Percentiles rank a stretch among this genome's conserved stretches.
Conservation (phyloP, 2,888 invertebrate genomes). For the Eilema depressum region DNA sequence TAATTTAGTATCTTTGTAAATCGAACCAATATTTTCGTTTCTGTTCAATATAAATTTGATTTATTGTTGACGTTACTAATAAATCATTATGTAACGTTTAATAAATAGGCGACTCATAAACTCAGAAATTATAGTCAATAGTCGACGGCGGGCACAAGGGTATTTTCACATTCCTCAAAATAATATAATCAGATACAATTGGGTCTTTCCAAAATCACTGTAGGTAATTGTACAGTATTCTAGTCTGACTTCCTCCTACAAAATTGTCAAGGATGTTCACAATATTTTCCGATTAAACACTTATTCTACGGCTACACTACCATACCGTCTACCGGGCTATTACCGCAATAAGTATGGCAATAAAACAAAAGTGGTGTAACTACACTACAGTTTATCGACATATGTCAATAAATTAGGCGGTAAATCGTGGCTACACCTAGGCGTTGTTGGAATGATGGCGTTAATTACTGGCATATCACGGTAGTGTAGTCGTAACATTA, state of each 20-base stretch:
- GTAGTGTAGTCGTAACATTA: too few species aligned
- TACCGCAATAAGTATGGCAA: too few species aligned
- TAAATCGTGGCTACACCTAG: too few species aligned
- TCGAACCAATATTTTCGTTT: conserved; percentile 6
- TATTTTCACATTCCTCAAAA: background rate
- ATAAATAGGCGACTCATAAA: background rate
- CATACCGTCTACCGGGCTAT: too few species aligned
- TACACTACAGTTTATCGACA: too few species aligned
- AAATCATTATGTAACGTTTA: background rate
- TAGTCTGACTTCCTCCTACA: background rate
- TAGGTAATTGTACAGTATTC: background rate
- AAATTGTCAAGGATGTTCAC: background rate
- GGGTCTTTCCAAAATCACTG: background rate
- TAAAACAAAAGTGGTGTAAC: too few species aligned
- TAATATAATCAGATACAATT: background rate
- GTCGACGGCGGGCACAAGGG: background rate
- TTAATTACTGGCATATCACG: too few species aligned
- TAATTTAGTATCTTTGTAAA: conserved; percentile 25
- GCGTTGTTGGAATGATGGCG: too few species aligned
- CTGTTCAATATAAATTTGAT: background rate
- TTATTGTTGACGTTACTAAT: background rate
- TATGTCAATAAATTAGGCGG: too few species aligned
- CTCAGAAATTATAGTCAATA: background rate
- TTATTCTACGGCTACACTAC: too few species aligned
- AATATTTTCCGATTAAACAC: background rate